Evolutionary conservation across 2,888 invertebrate genomes (phyloP), one percentile per base, ranked within the genome.

Genomic region (Stenchaetothrips biformis): DNA sequence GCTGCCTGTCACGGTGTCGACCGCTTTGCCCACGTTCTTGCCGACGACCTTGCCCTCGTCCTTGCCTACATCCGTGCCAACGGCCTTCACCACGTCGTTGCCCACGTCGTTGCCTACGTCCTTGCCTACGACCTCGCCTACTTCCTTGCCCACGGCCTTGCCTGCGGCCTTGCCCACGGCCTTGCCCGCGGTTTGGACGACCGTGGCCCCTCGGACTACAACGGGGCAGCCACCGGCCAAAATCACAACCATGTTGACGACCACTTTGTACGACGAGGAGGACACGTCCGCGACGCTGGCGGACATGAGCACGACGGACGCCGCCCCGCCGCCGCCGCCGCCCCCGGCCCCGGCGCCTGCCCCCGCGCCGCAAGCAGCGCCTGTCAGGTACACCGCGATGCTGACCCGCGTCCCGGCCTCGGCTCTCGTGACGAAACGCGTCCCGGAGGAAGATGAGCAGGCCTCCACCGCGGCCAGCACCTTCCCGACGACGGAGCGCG

Each of bases 401-500:
- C 67, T 74, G 67, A 74, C 67, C 67, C 21, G 67, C 21, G 67
- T 74, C 21, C 67, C 67, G 21, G 67, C 67, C 21, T 74, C 67
- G 21, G 67, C 67, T 0, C 67, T 74, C 25, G 67, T 74, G 9
- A 74, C 67, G 25, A 74, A 74, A 25, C 21, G 21, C 67, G 67
- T 25, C 21, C 3, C 67, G 21, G 67, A 74, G 67, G 67, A 25
- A 9, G 11, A 18, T 1, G 67, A 74, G 67, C 67, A 21, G 67
- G 25, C 67, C 8, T 25, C 25, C 59, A 59, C 59, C 18, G 59
- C 59, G 9, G 25, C 25, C 25, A 74, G 21, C 67, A 74, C 21
- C 8, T 25, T 25, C 8, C 25, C 67, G 67, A 74, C 67, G 67
- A 25, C 25, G 67, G 67, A 74, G 11, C 67, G 67, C 67, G 59